A percentile compares a stretch with the other conserved stretches of the same genome.
These are phyloP conservation scores for Sphaeridia pumilis DNA, from an alignment of 2,888 invertebrate genomes.

Conservation along the genomic window DNA sequence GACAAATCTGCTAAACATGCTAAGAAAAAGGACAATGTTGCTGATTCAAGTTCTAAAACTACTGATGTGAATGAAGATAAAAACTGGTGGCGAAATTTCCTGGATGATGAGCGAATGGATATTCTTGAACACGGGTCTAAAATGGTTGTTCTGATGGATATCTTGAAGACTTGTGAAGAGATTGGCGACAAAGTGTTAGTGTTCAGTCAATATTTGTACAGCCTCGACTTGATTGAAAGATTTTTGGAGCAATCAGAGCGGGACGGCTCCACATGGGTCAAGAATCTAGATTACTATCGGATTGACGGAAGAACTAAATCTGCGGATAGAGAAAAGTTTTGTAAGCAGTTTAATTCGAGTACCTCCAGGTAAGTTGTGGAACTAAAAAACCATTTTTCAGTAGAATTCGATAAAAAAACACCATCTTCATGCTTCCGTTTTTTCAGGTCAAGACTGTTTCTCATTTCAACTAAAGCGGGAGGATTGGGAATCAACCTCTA, in stretches of 20 bases:
- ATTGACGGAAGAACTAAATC: conserved; percentile 85
- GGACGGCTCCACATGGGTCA: conserved; percentile 48
- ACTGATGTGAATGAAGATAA: background rate
- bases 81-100: conserved; percentile 18
- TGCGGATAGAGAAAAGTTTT: conserved; percentile 70
- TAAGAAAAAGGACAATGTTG: too few relatives aligned
- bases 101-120: conserved; percentile 9
- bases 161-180: conserved; percentile 78
- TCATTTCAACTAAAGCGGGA: conserved; percentile 93
- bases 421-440: too few relatives aligned
- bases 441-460: conserved; percentile 61
- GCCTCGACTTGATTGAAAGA: conserved; percentile 82
- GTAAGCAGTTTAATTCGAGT: conserved; percentile 69
- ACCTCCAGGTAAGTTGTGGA: conserved; percentile 12
- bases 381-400: too few relatives aligned
- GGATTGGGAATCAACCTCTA: conserved; percentile 94
- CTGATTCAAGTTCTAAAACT: background rate
- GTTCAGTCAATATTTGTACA: conserved; percentile 90
- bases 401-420: too few relatives aligned
- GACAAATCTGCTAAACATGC: too few relatives aligned
- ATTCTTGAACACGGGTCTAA: conserved; percentile 62
- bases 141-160: conserved; percentile 66
- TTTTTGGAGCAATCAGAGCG: conserved; percentile 69
- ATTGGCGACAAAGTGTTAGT: conserved; percentile 95
- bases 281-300: conserved; percentile 74